These are phyloP conservation scores for Monopterus albus DNA, from an alignment of 2,113 vertebrate genomes.

Conservation along the genomic window DNA sequence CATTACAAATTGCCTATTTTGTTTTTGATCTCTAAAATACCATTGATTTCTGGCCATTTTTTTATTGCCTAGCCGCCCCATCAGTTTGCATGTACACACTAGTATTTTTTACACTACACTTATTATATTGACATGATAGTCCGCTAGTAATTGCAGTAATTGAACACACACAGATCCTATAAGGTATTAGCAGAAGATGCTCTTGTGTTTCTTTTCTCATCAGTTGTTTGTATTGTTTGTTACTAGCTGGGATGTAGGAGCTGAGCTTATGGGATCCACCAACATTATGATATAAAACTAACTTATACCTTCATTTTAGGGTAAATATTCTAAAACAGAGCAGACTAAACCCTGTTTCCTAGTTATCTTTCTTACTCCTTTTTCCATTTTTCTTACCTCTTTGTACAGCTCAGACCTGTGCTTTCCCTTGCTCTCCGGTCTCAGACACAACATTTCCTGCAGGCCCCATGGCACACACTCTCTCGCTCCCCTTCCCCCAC, in stretches of 20 bases:
- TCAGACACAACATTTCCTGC: conserved; percentile 65
- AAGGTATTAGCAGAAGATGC: background rate
- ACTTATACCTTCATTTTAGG: conserved; percentile 20
- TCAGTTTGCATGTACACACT: no score
- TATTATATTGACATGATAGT: no score
- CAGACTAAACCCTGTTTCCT: conserved; percentile 2
- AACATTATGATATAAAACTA: conserved; percentile 12
- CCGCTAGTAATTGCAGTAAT: no score
- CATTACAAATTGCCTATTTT: background rate
- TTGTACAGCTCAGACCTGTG: background rate
- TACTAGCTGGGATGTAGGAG: background rate
- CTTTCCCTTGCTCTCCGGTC: conserved; percentile 22
- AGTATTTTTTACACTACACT: no score
- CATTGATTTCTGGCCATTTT: background rate
- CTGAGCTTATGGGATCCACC: conserved; percentile 32
- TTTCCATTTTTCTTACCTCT: conserved; percentile 9
- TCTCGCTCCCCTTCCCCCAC: background rate
- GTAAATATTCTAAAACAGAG: conserved; percentile 10
- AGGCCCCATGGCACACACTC: conserved; percentile 34
- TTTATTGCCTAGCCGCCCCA: no score
- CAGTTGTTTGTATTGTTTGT: conserved; percentile 3
- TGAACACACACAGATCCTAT: no score
- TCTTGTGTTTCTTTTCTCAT: background rate
- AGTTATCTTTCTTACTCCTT: background rate
- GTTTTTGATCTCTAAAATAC: background rate